Base-by-base conservation (phyloP, 2,888 invertebrate genomes). In the Lasioglossum pauxillum region DNA sequence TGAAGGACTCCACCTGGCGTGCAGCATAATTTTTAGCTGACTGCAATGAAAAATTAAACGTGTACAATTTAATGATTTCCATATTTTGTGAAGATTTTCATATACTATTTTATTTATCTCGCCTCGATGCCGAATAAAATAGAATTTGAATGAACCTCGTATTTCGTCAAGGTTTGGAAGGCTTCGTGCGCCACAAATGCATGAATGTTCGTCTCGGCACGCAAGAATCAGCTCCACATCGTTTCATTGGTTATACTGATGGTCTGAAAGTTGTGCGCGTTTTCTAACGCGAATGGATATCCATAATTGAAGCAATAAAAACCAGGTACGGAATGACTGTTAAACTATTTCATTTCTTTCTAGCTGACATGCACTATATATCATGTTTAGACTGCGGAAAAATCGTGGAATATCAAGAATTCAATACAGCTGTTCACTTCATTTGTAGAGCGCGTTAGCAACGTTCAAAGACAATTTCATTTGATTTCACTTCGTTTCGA, bases 321-420 rank as follows among this genome's bases (percentile, higher is more conserved):
- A 57, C 3, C 57, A 1, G n/a, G 4, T 1, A 10, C n/a, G n/a
- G 57, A n/a, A 57, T 57, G 57, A 57, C 57, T 57, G 57, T 57
- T 57, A n/a, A 57, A 57, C 57, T 57, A 57, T 57, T 57, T 57
- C 57, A 57, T 57, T n/a, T 57, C 57, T 57, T n/a, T 57, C 57
- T 57, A 1, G n/a, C 12, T 57, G n/a, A 57, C 57, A 57, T 2
- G 57, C 57, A 57, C 57, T 57, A n/a, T 57, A 57, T 57, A 57
- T 57, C 57, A n/a, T n/a, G 57, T n/a, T 57, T 57, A 57, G 57
- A 57, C n/a, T 57, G 57, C 57, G 57, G 57, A n/a, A 23, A 53
- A 53, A n/a, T 53, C n/a, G 53, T 53, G n/a, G 53, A 53, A 57
- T 53, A 53, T 23, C 53, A 23, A n/a, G 57, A 57, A 57, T 4